These are phyloP conservation scores for Sitophilus oryzae DNA, from an alignment of 1,140 invertebrate species.

Conservation along the genomic window DNA sequence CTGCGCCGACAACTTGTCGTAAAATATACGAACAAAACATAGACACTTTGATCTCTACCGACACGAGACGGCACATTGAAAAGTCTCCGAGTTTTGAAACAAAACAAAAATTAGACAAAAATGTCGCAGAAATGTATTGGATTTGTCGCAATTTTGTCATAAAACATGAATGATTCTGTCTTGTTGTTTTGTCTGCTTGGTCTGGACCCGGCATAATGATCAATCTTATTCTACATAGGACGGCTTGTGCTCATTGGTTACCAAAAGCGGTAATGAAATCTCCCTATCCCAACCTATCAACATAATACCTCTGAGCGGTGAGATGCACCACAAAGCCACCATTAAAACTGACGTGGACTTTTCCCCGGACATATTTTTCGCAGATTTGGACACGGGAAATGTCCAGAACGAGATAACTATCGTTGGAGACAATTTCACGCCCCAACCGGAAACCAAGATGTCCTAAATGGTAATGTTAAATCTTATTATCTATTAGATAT, in stretches of 20 bases:
- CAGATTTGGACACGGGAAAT: slow-evolving; percentile 3
- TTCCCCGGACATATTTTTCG: slow-evolving; percentile 13
- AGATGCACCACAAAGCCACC: neutral
- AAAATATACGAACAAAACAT: too few species aligned
- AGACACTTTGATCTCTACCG: too few species aligned
- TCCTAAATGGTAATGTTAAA: too few species aligned
- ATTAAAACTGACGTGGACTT: slow-evolving; percentile 3
- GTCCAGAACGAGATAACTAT: slow-evolving; percentile 3
- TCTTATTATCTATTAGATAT: too few species aligned
- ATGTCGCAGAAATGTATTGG: too few species aligned
- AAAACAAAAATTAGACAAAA: too few species aligned
- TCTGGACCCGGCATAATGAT: neutral
- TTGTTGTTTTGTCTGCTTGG: neutral
- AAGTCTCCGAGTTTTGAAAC: too few species aligned
- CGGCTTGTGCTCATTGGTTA: neutral
- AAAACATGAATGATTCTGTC: too few species aligned
- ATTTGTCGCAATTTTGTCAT: too few species aligned
- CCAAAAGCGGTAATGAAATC: neutral
- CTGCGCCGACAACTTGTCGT: too few species aligned
- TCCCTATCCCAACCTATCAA: neutral
- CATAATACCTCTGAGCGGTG: neutral
- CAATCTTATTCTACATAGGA: slow-evolving; percentile 1
- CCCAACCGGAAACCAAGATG: neutral
- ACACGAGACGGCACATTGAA: too few species aligned
- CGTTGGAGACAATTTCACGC: neutral